Percentiles rank a stretch among this genome's conserved stretches.
phyloP scores from a whole-genome alignment of 2,888 invertebrate species.

The Achlya flavicornis region DNA sequence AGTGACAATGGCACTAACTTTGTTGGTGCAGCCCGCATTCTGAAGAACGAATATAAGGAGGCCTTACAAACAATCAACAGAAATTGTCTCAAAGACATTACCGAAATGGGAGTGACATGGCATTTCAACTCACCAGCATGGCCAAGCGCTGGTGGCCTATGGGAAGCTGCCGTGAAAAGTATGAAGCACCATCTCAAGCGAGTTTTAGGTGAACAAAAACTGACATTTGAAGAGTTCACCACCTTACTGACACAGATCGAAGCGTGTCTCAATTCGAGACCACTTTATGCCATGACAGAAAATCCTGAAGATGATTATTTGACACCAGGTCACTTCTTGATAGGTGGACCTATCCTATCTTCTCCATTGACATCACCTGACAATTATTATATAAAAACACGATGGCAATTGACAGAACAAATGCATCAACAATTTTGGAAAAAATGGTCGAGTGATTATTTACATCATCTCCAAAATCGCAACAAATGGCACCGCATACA shows the following conservation, averaged over 20 bases:
- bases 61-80: not conserved
- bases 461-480: too few relatives aligned
- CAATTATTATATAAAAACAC: too few relatives aligned
- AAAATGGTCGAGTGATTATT: too few relatives aligned
- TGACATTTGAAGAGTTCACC: not conserved
- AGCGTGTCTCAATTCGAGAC: slow-evolving; percentile 8
- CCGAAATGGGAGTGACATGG: slow-evolving; percentile 10
- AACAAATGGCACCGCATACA: too few relatives aligned
- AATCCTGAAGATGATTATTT: slow-evolving; percentile 10
- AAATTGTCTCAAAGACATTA: not conserved
- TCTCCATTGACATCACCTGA: not conserved
- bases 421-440: too few relatives aligned
- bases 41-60: slow-evolving; percentile 12
- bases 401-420: too few relatives aligned
- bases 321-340: slow-evolving; percentile 11
- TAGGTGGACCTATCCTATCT: slow-evolving; percentile 1
- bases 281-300: slow-evolving; percentile 1
- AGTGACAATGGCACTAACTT: not conserved
- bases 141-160: slow-evolving; percentile 16
- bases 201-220: slow-evolving; percentile 7
- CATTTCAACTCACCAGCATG: slow-evolving; percentile 20
- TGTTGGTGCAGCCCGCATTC: slow-evolving; percentile 12
- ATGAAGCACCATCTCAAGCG: slow-evolving; percentile 16
- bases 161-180: slow-evolving; percentile 16
- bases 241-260: slow-evolving; percentile 7